A percentile compares a stretch with the other conserved stretches of the same genome.
phyloP scores from a whole-genome alignment of 2,113 vertebrate genomes.

The human region GRCh38 chr4:15034501-15035000 shows the following conservation, averaged over 20 bases:
- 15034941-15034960: background rate
- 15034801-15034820: constrained; percentile 12
- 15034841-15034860: constrained; percentile 21
- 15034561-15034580: background rate
- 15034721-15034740: background rate
- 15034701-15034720: background rate
- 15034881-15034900: background rate
- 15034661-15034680: constrained; percentile 18
- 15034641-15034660: background rate
- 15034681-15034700: background rate
- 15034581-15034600: background rate
- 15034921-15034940: background rate
- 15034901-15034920: background rate
- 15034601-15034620: background rate
- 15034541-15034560: background rate
- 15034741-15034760: background rate
- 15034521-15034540: background rate
- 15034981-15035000: background rate
- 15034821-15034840: background rate
- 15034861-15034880: background rate
- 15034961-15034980: background rate
- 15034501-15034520: background rate
- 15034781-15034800: background rate
- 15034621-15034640: constrained; percentile 51
- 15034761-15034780: background rate